A percentile compares a stretch with the other conserved stretches of the same genome.
Evolutionary conservation across 30 jellyfish, hydroid and myxozoan genomes (phyloP).

Genomic region (Cassiopea andromeda): DNA sequence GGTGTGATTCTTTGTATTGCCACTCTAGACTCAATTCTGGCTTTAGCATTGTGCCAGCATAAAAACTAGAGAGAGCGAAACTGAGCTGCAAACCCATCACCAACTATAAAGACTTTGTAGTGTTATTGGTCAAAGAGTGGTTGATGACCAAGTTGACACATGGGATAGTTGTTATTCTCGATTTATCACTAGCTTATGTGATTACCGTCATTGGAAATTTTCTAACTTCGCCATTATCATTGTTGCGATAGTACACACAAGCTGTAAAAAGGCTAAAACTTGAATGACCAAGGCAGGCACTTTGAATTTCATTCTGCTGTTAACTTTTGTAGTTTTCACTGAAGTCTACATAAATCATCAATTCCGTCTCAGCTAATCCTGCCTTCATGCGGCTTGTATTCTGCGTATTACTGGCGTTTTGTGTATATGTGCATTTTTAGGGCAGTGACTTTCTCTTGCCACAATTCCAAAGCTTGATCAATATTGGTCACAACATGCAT

Average conservation of each 20-base stretch:
- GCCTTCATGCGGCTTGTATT: conserved; percentile 19
- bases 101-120: conserved; percentile 8
- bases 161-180: not conserved
- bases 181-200: not conserved
- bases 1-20: conserved; percentile 61
- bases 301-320: conserved; percentile 46
- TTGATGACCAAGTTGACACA: conserved; percentile 19
- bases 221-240: not conserved
- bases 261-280: conserved; percentile 16
- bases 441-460: not conserved
- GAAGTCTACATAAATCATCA: conserved; percentile 46
- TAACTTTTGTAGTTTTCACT: conserved; percentile 34
- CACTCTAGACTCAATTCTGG: conserved; percentile 10
- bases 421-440: not conserved
- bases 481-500: not conserved
- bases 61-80: conserved; percentile 40
- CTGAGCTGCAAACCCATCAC: conserved; percentile 55
- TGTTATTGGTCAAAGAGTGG: conserved; percentile 11
- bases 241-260: not conserved
- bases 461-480: conserved; percentile 1
- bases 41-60: conserved; percentile 9
- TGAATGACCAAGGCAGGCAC: conserved; percentile 56
- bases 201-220: conserved; percentile 3
- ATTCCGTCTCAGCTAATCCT: not conserved
- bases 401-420: conserved; percentile 29